These are phyloP conservation scores for Centruroides vittatus DNA, from an alignment of 1,140 invertebrate species.

Conservation along the genomic window DNA sequence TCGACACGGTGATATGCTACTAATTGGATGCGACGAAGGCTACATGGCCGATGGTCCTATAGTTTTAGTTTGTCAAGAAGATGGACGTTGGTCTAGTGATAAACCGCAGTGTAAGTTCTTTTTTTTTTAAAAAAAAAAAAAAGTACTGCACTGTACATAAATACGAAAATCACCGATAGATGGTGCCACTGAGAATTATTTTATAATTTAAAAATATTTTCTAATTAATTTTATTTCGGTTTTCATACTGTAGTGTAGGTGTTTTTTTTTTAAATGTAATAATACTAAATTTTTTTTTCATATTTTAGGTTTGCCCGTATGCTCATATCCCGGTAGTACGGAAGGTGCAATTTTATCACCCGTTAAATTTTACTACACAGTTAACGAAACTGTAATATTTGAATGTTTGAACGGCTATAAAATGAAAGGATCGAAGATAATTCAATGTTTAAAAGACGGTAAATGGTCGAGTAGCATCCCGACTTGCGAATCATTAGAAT, in stretches of 20 bases:
- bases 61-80: constrained; percentile 72
- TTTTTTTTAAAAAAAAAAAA: too few relatives aligned
- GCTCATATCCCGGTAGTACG: constrained; percentile 67
- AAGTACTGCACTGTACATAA: too few relatives aligned
- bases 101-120: constrained; percentile 56
- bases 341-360: constrained; percentile 57
- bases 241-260: too few relatives aligned
- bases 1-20: constrained; percentile 51
- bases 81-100: constrained; percentile 66
- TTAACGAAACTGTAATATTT: constrained; percentile 69
- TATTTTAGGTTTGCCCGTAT: constrained; percentile 33
- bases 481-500: constrained; percentile 21
- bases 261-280: too few relatives aligned
- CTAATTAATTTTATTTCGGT: too few relatives aligned
- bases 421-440: constrained; percentile 53
- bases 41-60: constrained; percentile 75
- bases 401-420: constrained; percentile 60
- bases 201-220: too few relatives aligned
- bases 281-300: background rate
- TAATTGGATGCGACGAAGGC: constrained; percentile 70
- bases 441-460: constrained; percentile 59
- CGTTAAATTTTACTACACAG: constrained; percentile 72
- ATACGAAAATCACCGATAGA: too few relatives aligned
- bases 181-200: too few relatives aligned
- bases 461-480: constrained; percentile 74